These are phyloP conservation scores for Hipposideros armiger DNA, from an alignment of 2,113 vertebrate species.

Conservation along the genomic window DNA sequence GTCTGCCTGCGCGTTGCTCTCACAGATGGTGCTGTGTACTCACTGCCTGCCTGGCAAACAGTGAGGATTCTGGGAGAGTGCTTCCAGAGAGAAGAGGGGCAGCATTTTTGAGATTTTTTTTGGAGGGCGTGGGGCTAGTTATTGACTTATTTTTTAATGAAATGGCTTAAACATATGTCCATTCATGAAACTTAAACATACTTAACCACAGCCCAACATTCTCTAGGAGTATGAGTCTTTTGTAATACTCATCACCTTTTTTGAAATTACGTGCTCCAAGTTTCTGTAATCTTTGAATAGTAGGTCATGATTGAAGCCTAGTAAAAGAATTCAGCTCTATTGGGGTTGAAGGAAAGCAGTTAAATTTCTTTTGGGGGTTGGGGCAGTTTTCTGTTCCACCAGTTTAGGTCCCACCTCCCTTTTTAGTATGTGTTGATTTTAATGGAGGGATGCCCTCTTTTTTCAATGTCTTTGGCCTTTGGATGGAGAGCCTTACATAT, in stretches of 20 bases:
- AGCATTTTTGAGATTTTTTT: background rate
- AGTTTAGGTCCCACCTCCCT: background rate
- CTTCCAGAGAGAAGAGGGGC: background rate
- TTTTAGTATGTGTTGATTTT: background rate
- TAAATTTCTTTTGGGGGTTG: background rate
- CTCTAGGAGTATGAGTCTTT: background rate
- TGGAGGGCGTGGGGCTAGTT: background rate
- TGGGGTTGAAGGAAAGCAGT: background rate
- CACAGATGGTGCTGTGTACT: accelerated
- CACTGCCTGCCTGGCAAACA: background rate
- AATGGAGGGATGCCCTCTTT: background rate
- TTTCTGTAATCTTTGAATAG: background rate
- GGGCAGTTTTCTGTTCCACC: background rate
- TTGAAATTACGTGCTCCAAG: background rate
- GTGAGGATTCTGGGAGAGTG: background rate
- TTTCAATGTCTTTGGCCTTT: background rate
- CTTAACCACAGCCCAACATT: background rate
- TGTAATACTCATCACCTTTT: background rate
- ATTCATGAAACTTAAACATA: background rate
- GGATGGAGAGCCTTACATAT: background rate
- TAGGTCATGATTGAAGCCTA: background rate
- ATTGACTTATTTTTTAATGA: background rate
- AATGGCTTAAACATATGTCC: background rate
- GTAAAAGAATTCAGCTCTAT: background rate
- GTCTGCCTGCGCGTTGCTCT: accelerated